A percentile compares a stretch with the other conserved stretches of the same genome.
Conservation (phyloP, 2,888 invertebrate species). For the Caradrina kadenii region DNA sequence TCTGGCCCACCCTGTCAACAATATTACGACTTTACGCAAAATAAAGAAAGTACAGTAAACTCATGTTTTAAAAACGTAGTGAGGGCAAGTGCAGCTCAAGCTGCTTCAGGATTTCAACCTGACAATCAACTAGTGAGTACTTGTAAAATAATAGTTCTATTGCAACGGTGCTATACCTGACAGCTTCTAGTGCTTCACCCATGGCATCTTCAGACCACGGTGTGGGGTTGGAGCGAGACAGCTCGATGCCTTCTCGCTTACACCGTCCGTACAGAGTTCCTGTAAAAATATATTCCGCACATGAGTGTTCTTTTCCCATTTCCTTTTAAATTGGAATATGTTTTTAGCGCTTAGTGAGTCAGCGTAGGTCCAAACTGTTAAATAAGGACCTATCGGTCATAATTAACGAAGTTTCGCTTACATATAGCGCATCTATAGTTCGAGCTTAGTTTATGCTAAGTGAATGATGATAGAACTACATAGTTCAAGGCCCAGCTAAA, state of each 20-base stretch:
- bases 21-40: slow-evolving; percentile 19
- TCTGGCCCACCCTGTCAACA: slow-evolving; percentile 94
- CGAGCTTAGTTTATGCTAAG: too few relatives aligned
- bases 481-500: neutral
- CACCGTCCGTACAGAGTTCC: slow-evolving; percentile 97
- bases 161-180: slow-evolving; percentile 88
- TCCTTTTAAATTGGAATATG: too few relatives aligned
- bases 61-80: too few relatives aligned
- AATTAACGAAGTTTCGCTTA: too few relatives aligned
- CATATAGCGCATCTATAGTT: too few relatives aligned
- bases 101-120: neutral
- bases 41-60: neutral
- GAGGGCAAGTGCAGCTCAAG: too few relatives aligned
- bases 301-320: too few relatives aligned
- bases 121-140: too few relatives aligned
- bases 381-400: too few relatives aligned
- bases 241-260: slow-evolving; percentile 96
- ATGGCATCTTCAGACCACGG: slow-evolving; percentile 98
- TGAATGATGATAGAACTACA: neutral
- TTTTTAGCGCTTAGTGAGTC: too few relatives aligned
- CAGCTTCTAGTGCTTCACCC: slow-evolving; percentile 97
- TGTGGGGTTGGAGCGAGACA: slow-evolving; percentile 97
- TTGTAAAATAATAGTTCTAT: neutral
- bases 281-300: slow-evolving; percentile 66
- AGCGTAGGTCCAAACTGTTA: too few relatives aligned